Evolutionary conservation across 2,888 invertebrate species (phyloP).

Genomic region (Drosophila tripunctata): DNA sequence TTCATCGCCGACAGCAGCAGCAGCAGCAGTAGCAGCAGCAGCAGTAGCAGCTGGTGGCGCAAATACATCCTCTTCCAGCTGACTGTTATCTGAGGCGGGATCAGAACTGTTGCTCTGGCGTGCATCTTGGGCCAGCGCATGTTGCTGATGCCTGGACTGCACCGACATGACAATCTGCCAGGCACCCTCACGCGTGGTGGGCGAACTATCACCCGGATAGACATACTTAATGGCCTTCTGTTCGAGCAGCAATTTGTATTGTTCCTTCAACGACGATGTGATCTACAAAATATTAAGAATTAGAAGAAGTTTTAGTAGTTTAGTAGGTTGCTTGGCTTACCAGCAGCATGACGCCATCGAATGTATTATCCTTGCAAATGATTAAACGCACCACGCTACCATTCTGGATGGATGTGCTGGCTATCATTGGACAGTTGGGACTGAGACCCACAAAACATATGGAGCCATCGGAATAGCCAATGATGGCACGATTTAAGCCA

Average conservation of each 20-base stretch:
- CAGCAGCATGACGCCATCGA: conserved; percentile 86
- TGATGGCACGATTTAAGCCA: conserved; percentile 88
- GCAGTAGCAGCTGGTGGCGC: conserved; percentile 49
- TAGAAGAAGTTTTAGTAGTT: neutral
- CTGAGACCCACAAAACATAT: conserved; percentile 85
- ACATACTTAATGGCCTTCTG: conserved; percentile 90
- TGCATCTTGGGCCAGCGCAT: conserved; percentile 29
- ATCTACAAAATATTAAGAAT: conserved; percentile 85
- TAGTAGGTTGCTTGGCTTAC: conserved; percentile 74
- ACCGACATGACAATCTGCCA: conserved; percentile 84
- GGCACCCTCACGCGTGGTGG: conserved; percentile 78
- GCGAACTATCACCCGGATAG: conserved; percentile 86
- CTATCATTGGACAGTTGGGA: conserved; percentile 84
- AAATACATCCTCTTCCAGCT: conserved; percentile 81
- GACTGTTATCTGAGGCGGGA: conserved; percentile 81
- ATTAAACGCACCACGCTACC: conserved; percentile 84
- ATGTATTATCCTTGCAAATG: conserved; percentile 88
- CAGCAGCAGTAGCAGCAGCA: too few relatives aligned
- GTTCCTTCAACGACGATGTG: conserved; percentile 89
- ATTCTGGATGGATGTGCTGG: conserved; percentile 83
- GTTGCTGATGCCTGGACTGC: conserved; percentile 63
- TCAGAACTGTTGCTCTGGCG: conserved; percentile 81
- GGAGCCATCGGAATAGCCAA: conserved; percentile 88
- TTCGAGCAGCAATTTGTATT: conserved; percentile 93
- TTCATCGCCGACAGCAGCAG: too few relatives aligned